Conservation (phyloP, 1,140 invertebrate species). For the Formica selysi region DNA sequence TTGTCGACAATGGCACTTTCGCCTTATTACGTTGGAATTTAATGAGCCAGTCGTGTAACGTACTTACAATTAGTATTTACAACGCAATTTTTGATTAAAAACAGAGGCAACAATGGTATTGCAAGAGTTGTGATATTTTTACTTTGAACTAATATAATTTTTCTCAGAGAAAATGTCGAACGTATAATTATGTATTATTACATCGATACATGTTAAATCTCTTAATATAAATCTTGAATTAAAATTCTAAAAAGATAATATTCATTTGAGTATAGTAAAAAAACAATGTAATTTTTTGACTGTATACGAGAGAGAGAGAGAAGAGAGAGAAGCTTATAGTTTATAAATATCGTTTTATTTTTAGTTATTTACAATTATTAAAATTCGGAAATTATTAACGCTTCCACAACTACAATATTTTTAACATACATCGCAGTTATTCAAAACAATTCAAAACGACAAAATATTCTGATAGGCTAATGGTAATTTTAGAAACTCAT, state of each 20-base stretch:
- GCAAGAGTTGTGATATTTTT: background rate
- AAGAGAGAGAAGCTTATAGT: background rate
- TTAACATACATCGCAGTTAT: background rate
- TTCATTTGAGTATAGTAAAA: background rate
- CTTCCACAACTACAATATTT: background rate
- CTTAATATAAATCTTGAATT: conserved; percentile 7
- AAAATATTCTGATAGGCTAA: background rate
- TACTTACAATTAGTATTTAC: conserved; percentile 7
- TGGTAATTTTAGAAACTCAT: conserved; percentile 14
- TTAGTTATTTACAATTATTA: conserved; percentile 11
- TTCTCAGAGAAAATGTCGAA: background rate
- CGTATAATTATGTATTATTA: background rate
- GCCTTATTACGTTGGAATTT: conserved; percentile 10
- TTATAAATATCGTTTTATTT: background rate
- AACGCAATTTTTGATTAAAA: conserved; percentile 31
- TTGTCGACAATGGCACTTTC: background rate
- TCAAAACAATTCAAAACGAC: background rate
- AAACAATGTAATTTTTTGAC: background rate
- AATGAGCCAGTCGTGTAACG: background rate
- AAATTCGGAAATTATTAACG: conserved; percentile 10
- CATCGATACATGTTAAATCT: background rate
- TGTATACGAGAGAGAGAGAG: too few relatives aligned
- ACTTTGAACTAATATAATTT: background rate
- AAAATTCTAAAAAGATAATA: background rate
- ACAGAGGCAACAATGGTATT: background rate